phyloP scores from a whole-genome alignment of 2,113 vertebrate species.

The Hippocampus barbouri region DNA sequence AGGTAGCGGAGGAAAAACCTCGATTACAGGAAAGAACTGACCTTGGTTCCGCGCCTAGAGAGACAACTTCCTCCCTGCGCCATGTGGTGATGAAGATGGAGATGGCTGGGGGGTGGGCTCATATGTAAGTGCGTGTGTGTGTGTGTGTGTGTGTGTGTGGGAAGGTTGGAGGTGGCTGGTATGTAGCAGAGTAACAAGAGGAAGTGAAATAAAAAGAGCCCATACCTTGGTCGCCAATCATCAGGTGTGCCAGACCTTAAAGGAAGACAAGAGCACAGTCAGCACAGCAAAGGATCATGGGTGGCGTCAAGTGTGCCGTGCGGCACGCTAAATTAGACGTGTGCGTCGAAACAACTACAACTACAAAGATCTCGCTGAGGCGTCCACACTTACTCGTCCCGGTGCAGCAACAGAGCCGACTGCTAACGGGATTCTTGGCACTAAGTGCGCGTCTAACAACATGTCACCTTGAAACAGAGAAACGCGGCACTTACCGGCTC shows the following conservation, averaged over 20 bases:
- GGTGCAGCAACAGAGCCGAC: conserved; percentile 10
- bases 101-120: conserved; percentile 20
- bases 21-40: conserved; percentile 53
- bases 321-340: neutral
- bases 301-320: conserved; percentile 36
- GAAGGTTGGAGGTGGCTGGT: conserved; percentile 49
- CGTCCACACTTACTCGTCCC: conserved; percentile 50
- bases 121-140: conserved; percentile 35
- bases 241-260: conserved; percentile 99
- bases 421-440: conserved; percentile 19
- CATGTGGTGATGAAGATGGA: conserved; percentile 54
- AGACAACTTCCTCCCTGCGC: conserved; percentile 63
- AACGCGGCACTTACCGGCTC: neutral
- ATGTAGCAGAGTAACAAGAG: conserved; percentile 64
- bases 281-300: conserved; percentile 96
- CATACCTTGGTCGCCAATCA: conserved; percentile 99
- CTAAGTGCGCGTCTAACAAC: conserved; percentile 19
- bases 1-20: neutral
- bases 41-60: conserved; percentile 66
- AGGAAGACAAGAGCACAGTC: conserved; percentile 99
- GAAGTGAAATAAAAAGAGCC: conserved; percentile 92
- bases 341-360: conserved; percentile 16
- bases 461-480: conserved; percentile 40
- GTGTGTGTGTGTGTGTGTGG: conserved; percentile 36
- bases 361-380: conserved; percentile 18